Percentiles rank a stretch among this genome's conserved stretches.
Conservation (phyloP, 1,140 invertebrate genomes). For the Tetragnatha versicolor region DNA sequence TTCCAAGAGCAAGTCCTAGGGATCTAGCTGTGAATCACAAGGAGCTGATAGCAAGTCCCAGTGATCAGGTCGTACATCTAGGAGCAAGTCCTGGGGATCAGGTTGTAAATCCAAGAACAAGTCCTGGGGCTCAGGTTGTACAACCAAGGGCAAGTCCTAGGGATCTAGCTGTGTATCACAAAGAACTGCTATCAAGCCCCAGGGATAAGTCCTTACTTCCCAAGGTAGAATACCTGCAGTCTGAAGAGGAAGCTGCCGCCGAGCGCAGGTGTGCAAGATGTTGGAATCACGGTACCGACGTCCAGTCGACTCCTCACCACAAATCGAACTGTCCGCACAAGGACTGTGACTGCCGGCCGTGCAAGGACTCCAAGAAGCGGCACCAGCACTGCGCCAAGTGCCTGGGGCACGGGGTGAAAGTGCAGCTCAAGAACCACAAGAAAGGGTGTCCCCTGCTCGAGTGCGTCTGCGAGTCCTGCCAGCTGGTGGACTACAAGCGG, state of each 20-base stretch:
- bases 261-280: neutral
- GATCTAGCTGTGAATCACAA: too few relatives aligned
- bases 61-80: too few relatives aligned
- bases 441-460: neutral
- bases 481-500: neutral
- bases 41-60: too few relatives aligned
- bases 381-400: slow-evolving; percentile 5
- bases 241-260: neutral
- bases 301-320: neutral
- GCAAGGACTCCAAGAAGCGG: neutral
- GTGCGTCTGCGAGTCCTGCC: neutral
- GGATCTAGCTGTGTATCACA: too few relatives aligned
- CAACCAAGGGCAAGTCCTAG: too few relatives aligned
- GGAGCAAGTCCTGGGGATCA: too few relatives aligned
- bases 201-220: neutral
- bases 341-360: neutral
- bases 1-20: too few relatives aligned
- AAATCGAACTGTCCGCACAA: neutral
- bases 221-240: neutral
- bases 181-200: neutral
- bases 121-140: too few relatives aligned
- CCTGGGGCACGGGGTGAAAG: neutral
- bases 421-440: neutral
- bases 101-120: too few relatives aligned
- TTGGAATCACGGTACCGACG: neutral